Conservation (phyloP, 2,888 invertebrate genomes). For the Tipula unca region DNA sequence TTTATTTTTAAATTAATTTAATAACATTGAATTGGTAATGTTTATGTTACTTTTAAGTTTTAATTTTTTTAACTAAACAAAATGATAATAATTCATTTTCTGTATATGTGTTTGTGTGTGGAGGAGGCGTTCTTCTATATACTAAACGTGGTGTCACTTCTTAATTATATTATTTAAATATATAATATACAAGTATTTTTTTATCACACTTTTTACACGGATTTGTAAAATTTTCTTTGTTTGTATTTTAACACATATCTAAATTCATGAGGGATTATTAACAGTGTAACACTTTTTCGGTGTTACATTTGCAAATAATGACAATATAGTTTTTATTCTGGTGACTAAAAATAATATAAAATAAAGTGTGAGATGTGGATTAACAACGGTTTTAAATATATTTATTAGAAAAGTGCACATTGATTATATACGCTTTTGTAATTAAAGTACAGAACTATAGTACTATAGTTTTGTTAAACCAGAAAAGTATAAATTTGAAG, state of each 20-base stretch:
- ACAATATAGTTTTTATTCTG: background rate
- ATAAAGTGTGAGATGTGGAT: background rate
- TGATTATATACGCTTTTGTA: background rate
- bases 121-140: constrained; percentile 14
- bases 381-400: background rate
- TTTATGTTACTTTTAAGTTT: constrained; percentile 24
- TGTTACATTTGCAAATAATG: background rate
- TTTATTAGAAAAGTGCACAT: background rate
- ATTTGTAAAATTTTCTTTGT: background rate
- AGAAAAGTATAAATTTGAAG: background rate
- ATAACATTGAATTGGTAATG: constrained; percentile 25
- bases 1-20: constrained; percentile 23
- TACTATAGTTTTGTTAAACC: background rate
- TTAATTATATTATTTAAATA: background rate
- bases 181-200: background rate
- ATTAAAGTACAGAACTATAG: too few species aligned
- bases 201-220: background rate
- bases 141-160: background rate
- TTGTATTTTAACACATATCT: background rate
- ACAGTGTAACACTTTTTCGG: background rate
- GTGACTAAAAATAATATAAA: background rate
- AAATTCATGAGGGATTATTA: background rate
- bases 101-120: background rate
- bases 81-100: constrained; percentile 14
- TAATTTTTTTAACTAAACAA: constrained; percentile 20